Base-by-base conservation (phyloP, 2,797 vertebrate genomes). In the Chaunax sp. region DNA sequence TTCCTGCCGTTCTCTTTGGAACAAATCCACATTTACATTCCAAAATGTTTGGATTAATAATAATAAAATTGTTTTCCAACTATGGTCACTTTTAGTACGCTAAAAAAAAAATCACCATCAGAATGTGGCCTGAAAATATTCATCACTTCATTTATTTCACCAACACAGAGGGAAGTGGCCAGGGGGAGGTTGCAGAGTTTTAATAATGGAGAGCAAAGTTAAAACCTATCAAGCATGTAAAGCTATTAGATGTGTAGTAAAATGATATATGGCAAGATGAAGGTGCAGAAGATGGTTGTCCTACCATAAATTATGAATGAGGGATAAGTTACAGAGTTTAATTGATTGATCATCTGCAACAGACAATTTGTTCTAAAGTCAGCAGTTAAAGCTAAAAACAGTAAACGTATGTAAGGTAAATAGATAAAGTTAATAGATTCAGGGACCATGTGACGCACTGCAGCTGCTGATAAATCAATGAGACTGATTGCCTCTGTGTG, bases 171-270 rank as follows among this genome's bases (percentile, higher is more conserved):
- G 44, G n/a, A 55, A 26, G 47, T 41, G 51, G 11, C 23, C 46
- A 64, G 25, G 23, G 20, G 45, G 28, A 60, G 53, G 41, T 11
- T 3, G 10, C n/a, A 0, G 20, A 15, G 14, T 41, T 69, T 69
- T 54, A 61, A 71, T 51, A 44, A 75, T 55, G 6, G 23, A 57
- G 45, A 67, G 23, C 20, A 35, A 22, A 22, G 13, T 38, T 20
- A 25, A 35, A 20, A 54, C 43, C 20, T 19, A 40, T 67, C 10
- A 41, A 51, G 55, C 15, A 30, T 22, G 5, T 23, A 58, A n/a
- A n/a, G 33, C 45, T 35, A 5, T 43, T 13, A 37, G 6, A 40
- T 35, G 15, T 56, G 9, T 6, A 22, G 18, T 3, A 26, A 22
- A 35, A 2, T n/a, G n/a, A n/a, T n/a, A n/a, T n/a, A n/a, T n/a